Conservation (phyloP, 2,888 invertebrate species). For the Diarsia dahlii region DNA sequence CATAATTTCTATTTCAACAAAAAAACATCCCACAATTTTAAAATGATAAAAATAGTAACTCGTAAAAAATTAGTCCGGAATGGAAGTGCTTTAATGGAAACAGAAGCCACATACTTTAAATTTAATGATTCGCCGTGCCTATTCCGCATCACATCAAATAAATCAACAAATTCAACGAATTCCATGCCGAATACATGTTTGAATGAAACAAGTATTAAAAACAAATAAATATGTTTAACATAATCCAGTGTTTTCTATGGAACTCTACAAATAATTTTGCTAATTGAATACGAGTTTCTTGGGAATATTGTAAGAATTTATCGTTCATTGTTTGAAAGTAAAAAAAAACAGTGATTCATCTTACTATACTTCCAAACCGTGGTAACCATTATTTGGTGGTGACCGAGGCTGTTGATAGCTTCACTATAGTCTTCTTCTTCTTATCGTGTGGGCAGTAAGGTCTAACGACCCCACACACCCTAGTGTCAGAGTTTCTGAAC, state of each 20-base stretch:
- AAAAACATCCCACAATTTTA: background rate
- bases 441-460: no score
- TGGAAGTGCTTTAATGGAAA: slow-evolving; percentile 30
- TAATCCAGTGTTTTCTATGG: slow-evolving; percentile 19
- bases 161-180: background rate
- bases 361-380: no score
- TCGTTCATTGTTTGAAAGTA: slow-evolving; percentile 9
- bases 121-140: slow-evolving; percentile 39
- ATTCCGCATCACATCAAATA: slow-evolving; percentile 36
- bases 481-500: no score
- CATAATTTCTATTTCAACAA: slow-evolving; percentile 1
- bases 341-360: background rate
- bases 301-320: background rate
- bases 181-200: slow-evolving; percentile 15
- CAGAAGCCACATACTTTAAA: slow-evolving; percentile 32
- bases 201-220: background rate
- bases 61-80: slow-evolving; percentile 37
- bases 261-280: slow-evolving; percentile 9
- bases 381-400: no score
- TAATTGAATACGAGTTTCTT: slow-evolving; percentile 17
- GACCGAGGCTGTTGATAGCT: no score
- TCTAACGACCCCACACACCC: no score
- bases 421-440: no score
- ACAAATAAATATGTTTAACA: slow-evolving; percentile 36
- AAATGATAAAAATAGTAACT: slow-evolving; percentile 49